phyloP scores from a whole-genome alignment of 2,888 invertebrate species.

The Siphlonurus alternatus region DNA sequence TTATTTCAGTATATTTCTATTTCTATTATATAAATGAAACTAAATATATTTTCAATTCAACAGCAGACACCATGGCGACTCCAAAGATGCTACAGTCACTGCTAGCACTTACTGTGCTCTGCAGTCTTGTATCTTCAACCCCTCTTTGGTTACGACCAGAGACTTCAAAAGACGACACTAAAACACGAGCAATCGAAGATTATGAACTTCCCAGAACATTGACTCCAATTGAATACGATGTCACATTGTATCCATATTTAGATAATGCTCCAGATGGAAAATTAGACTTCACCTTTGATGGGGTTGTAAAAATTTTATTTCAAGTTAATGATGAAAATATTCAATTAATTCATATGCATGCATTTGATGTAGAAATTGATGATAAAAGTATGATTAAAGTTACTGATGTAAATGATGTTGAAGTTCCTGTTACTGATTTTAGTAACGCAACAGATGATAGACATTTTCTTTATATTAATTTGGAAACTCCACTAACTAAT shows the following conservation, averaged over 20 bases:
- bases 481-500: slow-evolving; percentile 25
- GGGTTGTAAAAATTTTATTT: neutral
- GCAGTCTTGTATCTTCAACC: neutral
- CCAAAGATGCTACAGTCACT: too few species aligned
- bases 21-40: too few species aligned
- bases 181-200: neutral
- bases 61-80: too few species aligned
- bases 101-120: too few species aligned
- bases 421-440: slow-evolving; percentile 15
- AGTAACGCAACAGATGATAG: too few species aligned
- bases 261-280: neutral
- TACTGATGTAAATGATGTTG: too few species aligned
- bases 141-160: neutral
- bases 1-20: too few species aligned
- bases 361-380: too few species aligned
- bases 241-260: neutral
- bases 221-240: neutral
- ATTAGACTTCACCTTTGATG: slow-evolving; percentile 1
- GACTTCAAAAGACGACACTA: neutral
- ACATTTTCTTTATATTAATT: slow-evolving; percentile 32
- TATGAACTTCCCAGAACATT: neutral
- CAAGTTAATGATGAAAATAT: slow-evolving; percentile 5
- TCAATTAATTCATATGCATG: neutral
- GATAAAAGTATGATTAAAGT: too few species aligned
- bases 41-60: too few species aligned